A percentile compares a stretch with the other conserved stretches of the same genome.
Conservation (phyloP, 2,888 invertebrate species). For the Perizoma flavofasciatum region DNA sequence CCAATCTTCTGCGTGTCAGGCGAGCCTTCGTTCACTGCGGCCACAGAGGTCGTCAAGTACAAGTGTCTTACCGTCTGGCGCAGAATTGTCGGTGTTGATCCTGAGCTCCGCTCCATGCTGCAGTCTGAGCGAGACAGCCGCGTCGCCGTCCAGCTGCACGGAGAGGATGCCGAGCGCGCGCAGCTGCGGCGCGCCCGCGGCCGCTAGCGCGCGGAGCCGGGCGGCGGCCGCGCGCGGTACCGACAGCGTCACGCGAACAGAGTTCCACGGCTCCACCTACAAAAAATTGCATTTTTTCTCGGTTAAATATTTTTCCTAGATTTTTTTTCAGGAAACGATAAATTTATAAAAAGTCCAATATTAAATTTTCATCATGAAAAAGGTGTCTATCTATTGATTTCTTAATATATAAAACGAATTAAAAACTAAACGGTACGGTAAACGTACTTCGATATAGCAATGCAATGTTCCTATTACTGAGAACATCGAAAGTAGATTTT, state of each 20-base stretch:
- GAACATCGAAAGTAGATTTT: too few relatives aligned
- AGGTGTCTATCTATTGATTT: too few relatives aligned
- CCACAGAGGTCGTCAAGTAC: background rate
- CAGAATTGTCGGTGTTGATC: slow-evolving; percentile 62
- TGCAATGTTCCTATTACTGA: too few relatives aligned
- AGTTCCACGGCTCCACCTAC: slow-evolving; percentile 98
- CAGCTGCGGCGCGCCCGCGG: slow-evolving; percentile 94
- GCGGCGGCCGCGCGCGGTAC: slow-evolving; percentile 98
- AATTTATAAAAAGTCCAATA: too few relatives aligned
- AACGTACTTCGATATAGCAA: too few relatives aligned
- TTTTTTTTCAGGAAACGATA: too few relatives aligned
- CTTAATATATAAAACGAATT: too few relatives aligned
- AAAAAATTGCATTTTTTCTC: background rate
- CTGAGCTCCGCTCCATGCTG: slow-evolving; percentile 78
- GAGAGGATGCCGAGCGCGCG: slow-evolving; percentile 97
- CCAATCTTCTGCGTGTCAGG: too few relatives aligned
- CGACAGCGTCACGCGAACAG: slow-evolving; percentile 98
- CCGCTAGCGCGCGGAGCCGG: slow-evolving; percentile 94
- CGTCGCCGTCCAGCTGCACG: slow-evolving; percentile 96
- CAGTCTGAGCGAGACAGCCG: slow-evolving; percentile 88
- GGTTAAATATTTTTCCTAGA: too few relatives aligned
- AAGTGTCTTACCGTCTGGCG: slow-evolving; percentile 27
- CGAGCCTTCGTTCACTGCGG: background rate
- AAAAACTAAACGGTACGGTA: too few relatives aligned
- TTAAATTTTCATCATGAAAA: too few relatives aligned